A percentile compares a stretch with the other conserved stretches of the same genome.
These are phyloP conservation scores for Meghimatium bilineatum DNA, from an alignment of 2,888 invertebrate species.

Conservation along the genomic window DNA sequence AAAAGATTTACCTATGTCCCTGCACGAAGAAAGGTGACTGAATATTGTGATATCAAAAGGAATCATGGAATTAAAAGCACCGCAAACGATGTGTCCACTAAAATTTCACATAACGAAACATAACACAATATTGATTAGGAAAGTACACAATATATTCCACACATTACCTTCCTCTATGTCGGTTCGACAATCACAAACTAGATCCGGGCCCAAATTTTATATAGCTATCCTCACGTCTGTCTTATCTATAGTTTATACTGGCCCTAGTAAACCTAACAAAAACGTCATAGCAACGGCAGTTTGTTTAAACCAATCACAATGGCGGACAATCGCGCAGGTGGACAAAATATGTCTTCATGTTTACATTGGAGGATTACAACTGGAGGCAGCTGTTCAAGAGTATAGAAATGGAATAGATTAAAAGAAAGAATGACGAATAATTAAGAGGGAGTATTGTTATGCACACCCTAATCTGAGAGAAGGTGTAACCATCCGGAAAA, in stretches of 20 bases:
- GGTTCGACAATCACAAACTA: neutral
- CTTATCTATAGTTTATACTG: neutral
- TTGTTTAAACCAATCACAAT: neutral
- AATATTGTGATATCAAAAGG: too few species aligned
- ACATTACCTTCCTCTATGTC: neutral
- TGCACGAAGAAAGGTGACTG: too few species aligned
- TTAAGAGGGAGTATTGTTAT: neutral
- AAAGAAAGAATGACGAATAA: too few species aligned
- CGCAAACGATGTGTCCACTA: too few species aligned
- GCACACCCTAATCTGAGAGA: neutral
- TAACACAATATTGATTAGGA: neutral
- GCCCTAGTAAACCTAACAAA: neutral
- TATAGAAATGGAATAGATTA: too few species aligned
- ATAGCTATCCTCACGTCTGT: neutral
- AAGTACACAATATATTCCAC: neutral
- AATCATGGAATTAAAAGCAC: too few species aligned
- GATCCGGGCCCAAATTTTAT: neutral
- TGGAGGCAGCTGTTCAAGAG: neutral
- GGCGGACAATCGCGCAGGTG: neutral
- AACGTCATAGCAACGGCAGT: slow-evolving; percentile 4
- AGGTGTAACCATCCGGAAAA: neutral
- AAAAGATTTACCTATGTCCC: too few species aligned
- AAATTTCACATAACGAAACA: too few species aligned
- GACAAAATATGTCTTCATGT: neutral
- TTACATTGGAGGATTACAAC: slow-evolving; percentile 4